Evolutionary conservation across 2,888 invertebrate genomes (phyloP).

Genomic region (Lasioglossum figueresi): DNA sequence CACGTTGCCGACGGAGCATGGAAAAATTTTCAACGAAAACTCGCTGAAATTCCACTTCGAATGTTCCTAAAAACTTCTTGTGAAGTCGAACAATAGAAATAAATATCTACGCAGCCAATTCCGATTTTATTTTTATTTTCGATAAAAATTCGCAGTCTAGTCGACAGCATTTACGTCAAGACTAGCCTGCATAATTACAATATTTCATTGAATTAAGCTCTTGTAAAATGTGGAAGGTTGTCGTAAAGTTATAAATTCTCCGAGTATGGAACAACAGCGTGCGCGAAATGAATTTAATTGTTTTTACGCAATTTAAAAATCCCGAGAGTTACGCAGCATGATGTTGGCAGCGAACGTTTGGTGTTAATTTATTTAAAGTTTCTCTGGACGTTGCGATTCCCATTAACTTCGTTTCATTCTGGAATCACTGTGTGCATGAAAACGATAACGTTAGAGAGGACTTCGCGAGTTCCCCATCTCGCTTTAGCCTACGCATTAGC

Average conservation of each 20-base stretch:
- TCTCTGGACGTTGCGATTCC: not conserved
- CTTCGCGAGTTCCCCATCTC: conserved; percentile 1
- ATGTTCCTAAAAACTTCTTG: not conserved
- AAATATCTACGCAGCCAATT: too few relatives aligned
- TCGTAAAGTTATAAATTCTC: not conserved
- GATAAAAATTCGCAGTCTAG: not conserved
- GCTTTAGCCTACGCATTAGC: conserved; percentile 10
- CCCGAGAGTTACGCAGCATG: not conserved
- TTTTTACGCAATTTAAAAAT: not conserved
- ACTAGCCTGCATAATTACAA: not conserved
- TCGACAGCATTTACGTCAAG: not conserved
- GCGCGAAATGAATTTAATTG: not conserved
- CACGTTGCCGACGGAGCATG: not conserved
- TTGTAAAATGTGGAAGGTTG: not conserved
- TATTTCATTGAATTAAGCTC: not conserved
- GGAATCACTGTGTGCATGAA: not conserved
- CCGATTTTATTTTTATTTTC: not conserved
- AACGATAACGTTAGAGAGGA: conserved; percentile 11
- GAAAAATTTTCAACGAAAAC: not conserved
- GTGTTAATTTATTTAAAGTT: not conserved
- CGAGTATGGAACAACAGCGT: not conserved
- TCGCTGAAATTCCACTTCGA: not conserved
- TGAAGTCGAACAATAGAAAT: not conserved
- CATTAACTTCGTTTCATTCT: not conserved
- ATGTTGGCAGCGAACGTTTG: not conserved